Evolutionary conservation across 2,888 invertebrate genomes (phyloP).

Genomic region (Trilocha varians): DNA sequence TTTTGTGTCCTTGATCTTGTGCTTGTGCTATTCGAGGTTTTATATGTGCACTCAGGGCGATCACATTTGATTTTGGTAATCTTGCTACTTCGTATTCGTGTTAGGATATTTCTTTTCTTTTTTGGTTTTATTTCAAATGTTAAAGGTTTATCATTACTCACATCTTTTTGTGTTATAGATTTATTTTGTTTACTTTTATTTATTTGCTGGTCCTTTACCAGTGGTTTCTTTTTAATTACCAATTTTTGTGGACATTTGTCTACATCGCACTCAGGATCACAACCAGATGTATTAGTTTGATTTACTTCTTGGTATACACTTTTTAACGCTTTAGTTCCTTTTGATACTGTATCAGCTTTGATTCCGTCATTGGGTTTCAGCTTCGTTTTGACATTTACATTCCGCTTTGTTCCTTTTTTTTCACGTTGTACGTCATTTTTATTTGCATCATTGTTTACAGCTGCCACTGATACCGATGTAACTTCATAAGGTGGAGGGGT

Average conservation of each 20-base stretch:
- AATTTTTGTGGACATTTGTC: background rate
- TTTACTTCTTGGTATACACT: background rate
- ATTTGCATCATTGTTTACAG: slow-evolving; percentile 1
- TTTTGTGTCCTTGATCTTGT: too few species aligned
- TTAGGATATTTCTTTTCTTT: background rate
- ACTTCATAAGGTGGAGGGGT: slow-evolving; percentile 3
- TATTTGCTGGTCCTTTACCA: background rate
- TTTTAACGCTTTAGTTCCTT: background rate
- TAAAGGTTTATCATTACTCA: background rate
- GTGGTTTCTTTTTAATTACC: background rate
- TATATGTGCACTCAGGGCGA: too few species aligned
- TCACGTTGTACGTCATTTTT: background rate
- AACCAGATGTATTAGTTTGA: background rate
- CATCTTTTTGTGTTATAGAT: background rate
- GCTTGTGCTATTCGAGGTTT: too few species aligned
- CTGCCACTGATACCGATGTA: slow-evolving; percentile 2
- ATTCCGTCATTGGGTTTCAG: too few species aligned
- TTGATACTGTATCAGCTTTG: too few species aligned
- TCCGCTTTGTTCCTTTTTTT: background rate
- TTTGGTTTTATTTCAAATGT: background rate
- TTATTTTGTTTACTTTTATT: background rate
- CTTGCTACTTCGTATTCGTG: background rate
- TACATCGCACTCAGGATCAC: background rate
- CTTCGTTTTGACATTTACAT: background rate
- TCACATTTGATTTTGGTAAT: too few species aligned